Conservation (phyloP, 2,888 invertebrate species). For the Synanthedon tipuliformis region DNA sequence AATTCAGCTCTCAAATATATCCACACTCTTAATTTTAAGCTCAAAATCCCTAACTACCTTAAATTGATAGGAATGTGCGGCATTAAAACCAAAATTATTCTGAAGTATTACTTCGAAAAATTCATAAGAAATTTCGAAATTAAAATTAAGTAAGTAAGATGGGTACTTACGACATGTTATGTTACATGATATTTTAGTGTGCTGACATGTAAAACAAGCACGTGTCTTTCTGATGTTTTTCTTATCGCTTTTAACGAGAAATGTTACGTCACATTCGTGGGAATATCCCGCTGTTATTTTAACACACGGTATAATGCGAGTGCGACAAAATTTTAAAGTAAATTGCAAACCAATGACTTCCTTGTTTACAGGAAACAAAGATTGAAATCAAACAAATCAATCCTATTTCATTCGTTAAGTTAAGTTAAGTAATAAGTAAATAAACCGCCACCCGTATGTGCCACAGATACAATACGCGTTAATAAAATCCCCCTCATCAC, state of each 20-base stretch:
- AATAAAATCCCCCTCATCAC: constrained; percentile 38
- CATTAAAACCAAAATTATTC: too few relatives aligned
- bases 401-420: constrained; percentile 56
- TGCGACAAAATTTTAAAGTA: too few relatives aligned
- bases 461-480: constrained; percentile 27
- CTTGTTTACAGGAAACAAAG: constrained; percentile 9
- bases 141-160: too few relatives aligned
- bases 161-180: neutral
- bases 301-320: neutral
- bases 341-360: neutral
- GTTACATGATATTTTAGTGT: neutral
- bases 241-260: constrained; percentile 6
- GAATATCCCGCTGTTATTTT: neutral
- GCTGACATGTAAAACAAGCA: constrained; percentile 4
- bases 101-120: too few relatives aligned
- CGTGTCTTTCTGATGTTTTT: constrained; percentile 9
- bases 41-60: too few relatives aligned
- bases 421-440: constrained; percentile 32
- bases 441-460: constrained; percentile 51
- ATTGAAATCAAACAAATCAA: constrained; percentile 64
- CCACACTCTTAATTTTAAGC: too few relatives aligned
- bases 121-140: too few relatives aligned
- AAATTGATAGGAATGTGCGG: too few relatives aligned
- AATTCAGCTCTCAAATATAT: too few relatives aligned
- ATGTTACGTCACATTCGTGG: neutral